Base-by-base conservation (phyloP, 2,113 vertebrate species). In the Heterotilapia buettikoferi region DNA sequence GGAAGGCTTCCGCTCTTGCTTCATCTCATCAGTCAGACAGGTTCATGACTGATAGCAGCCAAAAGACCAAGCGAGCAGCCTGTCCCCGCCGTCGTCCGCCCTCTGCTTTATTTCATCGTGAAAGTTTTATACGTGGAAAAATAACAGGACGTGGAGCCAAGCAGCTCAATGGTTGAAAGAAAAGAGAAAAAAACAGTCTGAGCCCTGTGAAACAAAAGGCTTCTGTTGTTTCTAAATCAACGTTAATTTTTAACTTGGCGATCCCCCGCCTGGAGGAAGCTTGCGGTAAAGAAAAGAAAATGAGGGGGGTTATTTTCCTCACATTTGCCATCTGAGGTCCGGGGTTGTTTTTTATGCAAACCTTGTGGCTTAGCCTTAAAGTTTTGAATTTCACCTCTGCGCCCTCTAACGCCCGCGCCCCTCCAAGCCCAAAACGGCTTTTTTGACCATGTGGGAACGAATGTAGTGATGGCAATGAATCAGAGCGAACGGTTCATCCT, bases 71-170 rank as follows among this genome's bases (percentile, higher is more conserved):
- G 84, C 6, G 7, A 95, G 83, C 19, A 21, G 53, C 84, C 90
- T 71, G 76, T 90, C 85, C 86, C 83, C 2, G 36, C 83, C 9
- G 38, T 86, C 26, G 31, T 33, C 14, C 54, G 3, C 80, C 29
- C 85, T 85, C 91, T 93, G 92, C 92, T 94, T 94, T 93, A 94
- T 93, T 96, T 95, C 95, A 94, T 93, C 86, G 57, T 94, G 91
- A 95, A 94, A 94, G 52, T 95, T 94, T 96, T 96, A 96, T 92
- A 89, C 84, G 57, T 87, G 93, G 93, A 95, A 93, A 95, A 95
- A 95, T 92, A 93, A 95, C 91, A 92, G 82, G 88, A 90, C n/a
- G n/a, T 79, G 4, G 85, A 94, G 94, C 92, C 90, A 92, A 96
- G 85, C 40, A 61, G 63, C 90, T 92, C 81, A 5, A 91, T n/a